Evolutionary conservation across 2,888 invertebrate genomes (phyloP).

Genomic region (Cosmopolites sordidus): DNA sequence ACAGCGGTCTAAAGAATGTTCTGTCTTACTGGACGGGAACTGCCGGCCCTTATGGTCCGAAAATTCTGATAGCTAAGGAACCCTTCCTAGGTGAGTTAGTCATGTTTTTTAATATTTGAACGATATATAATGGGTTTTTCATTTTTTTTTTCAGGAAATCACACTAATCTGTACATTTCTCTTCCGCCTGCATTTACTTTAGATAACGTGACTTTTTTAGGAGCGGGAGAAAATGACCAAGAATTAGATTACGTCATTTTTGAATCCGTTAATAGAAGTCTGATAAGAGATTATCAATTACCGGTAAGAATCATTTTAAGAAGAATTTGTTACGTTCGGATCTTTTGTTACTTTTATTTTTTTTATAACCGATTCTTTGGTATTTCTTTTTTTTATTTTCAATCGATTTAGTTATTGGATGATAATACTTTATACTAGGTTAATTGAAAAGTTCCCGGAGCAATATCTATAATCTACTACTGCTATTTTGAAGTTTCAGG

Average conservation of each 20-base stretch:
- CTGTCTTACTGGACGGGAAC: slow-evolving; percentile 35
- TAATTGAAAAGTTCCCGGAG: too few species aligned
- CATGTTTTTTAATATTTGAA: background rate
- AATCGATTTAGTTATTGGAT: too few species aligned
- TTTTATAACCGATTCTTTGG: too few species aligned
- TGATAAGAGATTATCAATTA: slow-evolving; percentile 3
- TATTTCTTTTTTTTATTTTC: too few species aligned
- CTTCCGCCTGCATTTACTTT: slow-evolving; percentile 31
- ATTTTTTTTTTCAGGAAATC: slow-evolving; percentile 13
- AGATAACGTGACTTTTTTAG: slow-evolving; percentile 35
- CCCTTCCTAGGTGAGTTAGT: slow-evolving; percentile 6
- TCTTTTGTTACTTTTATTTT: too few species aligned
- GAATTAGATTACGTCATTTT: slow-evolving; percentile 17
- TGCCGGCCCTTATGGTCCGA: slow-evolving; percentile 20
- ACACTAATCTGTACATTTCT: slow-evolving; percentile 31
- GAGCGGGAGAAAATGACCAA: slow-evolving; percentile 8
- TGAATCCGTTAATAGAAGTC: slow-evolving; percentile 7
- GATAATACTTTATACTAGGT: too few species aligned
- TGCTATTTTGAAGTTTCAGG: too few species aligned
- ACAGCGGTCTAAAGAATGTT: slow-evolving; percentile 26
- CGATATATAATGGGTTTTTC: background rate
- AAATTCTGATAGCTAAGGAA: slow-evolving; percentile 2
- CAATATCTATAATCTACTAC: too few species aligned
- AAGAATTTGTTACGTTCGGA: too few species aligned
- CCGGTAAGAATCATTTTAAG: slow-evolving; percentile 1